These are phyloP conservation scores for Tapirus terrestris DNA, from an alignment of 2,113 vertebrate species.

Conservation along the genomic window DNA sequence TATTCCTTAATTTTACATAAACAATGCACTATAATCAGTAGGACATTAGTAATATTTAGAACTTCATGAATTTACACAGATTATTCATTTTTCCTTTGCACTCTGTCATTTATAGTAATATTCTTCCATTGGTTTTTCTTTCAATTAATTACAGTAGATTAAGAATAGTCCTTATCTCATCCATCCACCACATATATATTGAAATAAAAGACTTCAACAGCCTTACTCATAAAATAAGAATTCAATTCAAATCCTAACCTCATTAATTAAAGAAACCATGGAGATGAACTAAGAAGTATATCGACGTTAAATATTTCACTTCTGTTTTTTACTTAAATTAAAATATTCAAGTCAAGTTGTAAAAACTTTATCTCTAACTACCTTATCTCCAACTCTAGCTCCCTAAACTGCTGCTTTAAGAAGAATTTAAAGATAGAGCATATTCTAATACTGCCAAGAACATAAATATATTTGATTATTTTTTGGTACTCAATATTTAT, in stretches of 20 bases:
- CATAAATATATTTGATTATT: background rate
- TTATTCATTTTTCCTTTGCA: background rate
- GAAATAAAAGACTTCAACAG: conserved; percentile 1
- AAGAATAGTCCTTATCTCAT: background rate
- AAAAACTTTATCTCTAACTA: background rate
- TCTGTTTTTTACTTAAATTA: conserved; percentile 19
- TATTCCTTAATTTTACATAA: background rate
- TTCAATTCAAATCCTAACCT: background rate
- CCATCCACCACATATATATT: background rate
- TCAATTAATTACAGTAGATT: background rate
- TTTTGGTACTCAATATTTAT: background rate
- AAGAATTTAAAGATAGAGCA: background rate
- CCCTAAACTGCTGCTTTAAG: background rate
- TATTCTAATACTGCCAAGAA: background rate
- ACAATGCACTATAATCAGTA: background rate
- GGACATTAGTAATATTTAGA: background rate
- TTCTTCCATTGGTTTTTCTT: background rate
- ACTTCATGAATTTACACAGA: background rate
- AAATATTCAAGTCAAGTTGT: conserved; percentile 1
- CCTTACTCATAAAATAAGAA: background rate
- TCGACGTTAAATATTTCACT: background rate
- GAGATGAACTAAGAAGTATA: background rate
- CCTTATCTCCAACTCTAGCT: background rate
- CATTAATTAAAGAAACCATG: background rate
- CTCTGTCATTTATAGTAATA: background rate